These are phyloP conservation scores for Alethe diademata DNA, from an alignment of 2,113 vertebrate species.

Conservation along the genomic window DNA sequence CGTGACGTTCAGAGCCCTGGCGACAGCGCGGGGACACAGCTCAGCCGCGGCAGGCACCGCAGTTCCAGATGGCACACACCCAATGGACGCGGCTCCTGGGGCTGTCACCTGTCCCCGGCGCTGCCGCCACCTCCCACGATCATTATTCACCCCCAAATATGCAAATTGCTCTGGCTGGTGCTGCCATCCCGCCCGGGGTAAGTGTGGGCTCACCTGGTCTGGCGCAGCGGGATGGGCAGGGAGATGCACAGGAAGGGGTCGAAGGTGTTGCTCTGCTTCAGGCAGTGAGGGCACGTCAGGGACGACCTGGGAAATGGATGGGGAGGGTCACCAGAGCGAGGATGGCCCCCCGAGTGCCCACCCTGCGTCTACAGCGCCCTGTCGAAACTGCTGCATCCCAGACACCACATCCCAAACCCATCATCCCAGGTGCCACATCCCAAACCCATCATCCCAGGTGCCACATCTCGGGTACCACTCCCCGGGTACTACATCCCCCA, in stretches of 20 bases:
- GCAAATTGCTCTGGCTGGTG: accelerated
- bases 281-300: slow-evolving; percentile 94
- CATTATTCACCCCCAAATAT: accelerated
- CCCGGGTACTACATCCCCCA: neutral
- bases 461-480: neutral
- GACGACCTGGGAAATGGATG: slow-evolving; percentile 79
- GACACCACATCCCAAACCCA: neutral
- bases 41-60: neutral
- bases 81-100: accelerated
- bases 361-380: neutral
- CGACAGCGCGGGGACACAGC: neutral
- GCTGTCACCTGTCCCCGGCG: accelerated
- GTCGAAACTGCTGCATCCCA: neutral
- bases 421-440: neutral
- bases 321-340: accelerated
- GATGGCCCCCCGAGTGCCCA: accelerated
- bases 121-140: accelerated
- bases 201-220: slow-evolving; percentile 82
- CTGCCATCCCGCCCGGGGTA: accelerated
- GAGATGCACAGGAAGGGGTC: slow-evolving; percentile 94
- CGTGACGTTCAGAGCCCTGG: slow-evolving; percentile 86
- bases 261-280: slow-evolving; percentile 96
- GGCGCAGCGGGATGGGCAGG: slow-evolving; percentile 89
- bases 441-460: too few species aligned
- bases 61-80: accelerated